Evolutionary conservation across 2,888 invertebrate species (phyloP).

Genomic region (Hirtodrosophila histrioides): DNA sequence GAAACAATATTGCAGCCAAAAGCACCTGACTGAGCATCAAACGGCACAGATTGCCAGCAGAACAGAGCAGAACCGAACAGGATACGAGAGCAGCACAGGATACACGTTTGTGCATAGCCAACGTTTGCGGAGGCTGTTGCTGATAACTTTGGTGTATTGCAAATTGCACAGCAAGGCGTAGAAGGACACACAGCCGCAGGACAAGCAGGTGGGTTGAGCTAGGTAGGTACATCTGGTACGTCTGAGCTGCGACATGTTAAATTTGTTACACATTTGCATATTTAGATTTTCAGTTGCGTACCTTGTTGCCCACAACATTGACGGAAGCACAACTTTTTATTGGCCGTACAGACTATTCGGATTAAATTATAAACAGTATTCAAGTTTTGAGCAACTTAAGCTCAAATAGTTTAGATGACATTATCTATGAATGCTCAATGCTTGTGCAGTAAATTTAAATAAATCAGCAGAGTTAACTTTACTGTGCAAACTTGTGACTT

Average conservation of each 20-base stretch:
- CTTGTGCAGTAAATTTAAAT: neutral
- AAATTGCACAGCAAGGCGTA: slow-evolving; percentile 2
- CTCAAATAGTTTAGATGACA: slow-evolving; percentile 4
- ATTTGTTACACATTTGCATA: slow-evolving; percentile 56
- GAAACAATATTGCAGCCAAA: slow-evolving; percentile 15
- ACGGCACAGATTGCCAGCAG: slow-evolving; percentile 19
- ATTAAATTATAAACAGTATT: slow-evolving; percentile 25
- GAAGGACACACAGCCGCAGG: slow-evolving; percentile 1
- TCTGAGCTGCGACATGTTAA: slow-evolving; percentile 1
- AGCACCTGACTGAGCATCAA: slow-evolving; percentile 13
- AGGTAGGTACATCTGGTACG: too few species aligned
- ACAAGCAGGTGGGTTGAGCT: neutral
- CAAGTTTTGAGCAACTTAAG: slow-evolving; percentile 2
- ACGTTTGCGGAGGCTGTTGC: too few species aligned
- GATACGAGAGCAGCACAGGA: too few species aligned
- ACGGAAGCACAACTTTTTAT: slow-evolving; percentile 26
- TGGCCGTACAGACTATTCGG: slow-evolving; percentile 5
- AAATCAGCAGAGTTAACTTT: neutral
- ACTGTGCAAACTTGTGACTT: too few species aligned
- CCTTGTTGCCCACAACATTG: slow-evolving; percentile 4
- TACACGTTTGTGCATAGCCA: too few species aligned
- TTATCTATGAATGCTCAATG: neutral
- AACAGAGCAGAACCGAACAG: neutral
- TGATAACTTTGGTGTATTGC: slow-evolving; percentile 11
- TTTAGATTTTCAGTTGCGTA: slow-evolving; percentile 25